Conservation (phyloP, 2,888 invertebrate species). For the Eupithecia dodoneata region DNA sequence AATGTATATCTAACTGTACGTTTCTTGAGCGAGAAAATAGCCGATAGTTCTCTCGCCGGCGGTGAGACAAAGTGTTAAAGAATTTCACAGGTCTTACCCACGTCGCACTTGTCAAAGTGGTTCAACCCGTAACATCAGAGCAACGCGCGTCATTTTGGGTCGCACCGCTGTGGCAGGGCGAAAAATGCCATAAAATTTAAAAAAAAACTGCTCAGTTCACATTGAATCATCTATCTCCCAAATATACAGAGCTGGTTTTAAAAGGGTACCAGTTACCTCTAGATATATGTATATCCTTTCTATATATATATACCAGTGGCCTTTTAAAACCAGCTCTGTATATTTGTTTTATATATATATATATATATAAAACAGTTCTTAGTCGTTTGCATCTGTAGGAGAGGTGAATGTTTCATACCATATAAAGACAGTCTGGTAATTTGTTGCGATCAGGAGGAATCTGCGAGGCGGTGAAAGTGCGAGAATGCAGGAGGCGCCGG, state of each 20-base stretch:
- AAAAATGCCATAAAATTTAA: background rate
- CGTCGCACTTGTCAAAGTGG: too few relatives aligned
- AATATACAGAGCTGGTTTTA: background rate
- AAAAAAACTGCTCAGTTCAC: background rate
- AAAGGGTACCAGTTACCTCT: background rate
- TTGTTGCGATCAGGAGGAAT: conserved; percentile 47
- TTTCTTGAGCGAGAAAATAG: too few relatives aligned
- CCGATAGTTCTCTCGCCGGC: too few relatives aligned
- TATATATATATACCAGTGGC: too few relatives aligned
- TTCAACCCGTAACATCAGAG: too few relatives aligned
- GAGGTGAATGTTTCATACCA: background rate
- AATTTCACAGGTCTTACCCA: too few relatives aligned
- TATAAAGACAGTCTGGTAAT: background rate
- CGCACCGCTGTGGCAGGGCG: background rate
- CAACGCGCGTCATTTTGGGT: too few relatives aligned
- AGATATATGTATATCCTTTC: background rate
- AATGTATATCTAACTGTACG: too few relatives aligned
- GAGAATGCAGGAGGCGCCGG: conserved; percentile 63
- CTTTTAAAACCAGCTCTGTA: too few relatives aligned
- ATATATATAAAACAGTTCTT: background rate
- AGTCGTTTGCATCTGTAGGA: background rate
- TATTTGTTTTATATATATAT: too few relatives aligned
- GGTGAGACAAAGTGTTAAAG: too few relatives aligned
- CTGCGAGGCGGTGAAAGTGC: conserved; percentile 68
- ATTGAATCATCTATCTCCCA: background rate